phyloP scores from a whole-genome alignment of 1,140 invertebrate genomes.

The Drosophila tsacasi region DNA sequence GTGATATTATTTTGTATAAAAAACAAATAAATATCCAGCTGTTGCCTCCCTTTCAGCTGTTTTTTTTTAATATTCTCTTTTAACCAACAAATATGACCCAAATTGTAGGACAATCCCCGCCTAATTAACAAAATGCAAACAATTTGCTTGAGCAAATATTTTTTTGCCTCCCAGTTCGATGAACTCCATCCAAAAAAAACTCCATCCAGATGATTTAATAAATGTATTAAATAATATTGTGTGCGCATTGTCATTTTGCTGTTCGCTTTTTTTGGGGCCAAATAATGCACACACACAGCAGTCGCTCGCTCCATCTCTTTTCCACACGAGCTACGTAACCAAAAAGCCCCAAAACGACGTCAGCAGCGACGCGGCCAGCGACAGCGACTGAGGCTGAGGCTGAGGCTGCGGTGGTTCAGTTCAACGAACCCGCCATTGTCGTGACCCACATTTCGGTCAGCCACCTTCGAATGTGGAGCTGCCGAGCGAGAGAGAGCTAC shows the following conservation, averaged over 20 bases:
- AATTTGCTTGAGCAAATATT: slow-evolving; percentile 44
- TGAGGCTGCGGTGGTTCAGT: slow-evolving; percentile 75
- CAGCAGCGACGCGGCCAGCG: slow-evolving; percentile 24
- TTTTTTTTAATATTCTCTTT: background rate
- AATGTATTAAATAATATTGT: slow-evolving; percentile 77
- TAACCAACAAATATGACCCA: slow-evolving; percentile 30
- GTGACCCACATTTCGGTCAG: slow-evolving; percentile 85
- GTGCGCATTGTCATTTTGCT: slow-evolving; percentile 35
- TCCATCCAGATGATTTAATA: slow-evolving; percentile 55
- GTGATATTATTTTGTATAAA: background rate
- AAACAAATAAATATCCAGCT: background rate
- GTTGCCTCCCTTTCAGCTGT: background rate
- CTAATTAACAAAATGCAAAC: slow-evolving; percentile 51
- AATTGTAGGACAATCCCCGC: slow-evolving; percentile 29
- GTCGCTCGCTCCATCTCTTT: slow-evolving; percentile 9
- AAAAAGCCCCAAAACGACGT: slow-evolving; percentile 66
- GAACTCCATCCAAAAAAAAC: slow-evolving; percentile 12
- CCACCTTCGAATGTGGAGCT: slow-evolving; percentile 85
- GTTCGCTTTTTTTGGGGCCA: slow-evolving; percentile 65
- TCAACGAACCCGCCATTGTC: slow-evolving; percentile 85
- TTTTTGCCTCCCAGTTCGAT: slow-evolving; percentile 29
- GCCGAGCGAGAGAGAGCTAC: slow-evolving; percentile 33
- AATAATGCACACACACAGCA: slow-evolving; percentile 34
- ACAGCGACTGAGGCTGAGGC: slow-evolving; percentile 52
- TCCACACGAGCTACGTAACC: slow-evolving; percentile 75